Evolutionary conservation across 2,113 vertebrate species (phyloP).

Genomic region (Microcebus tavaratra): DNA sequence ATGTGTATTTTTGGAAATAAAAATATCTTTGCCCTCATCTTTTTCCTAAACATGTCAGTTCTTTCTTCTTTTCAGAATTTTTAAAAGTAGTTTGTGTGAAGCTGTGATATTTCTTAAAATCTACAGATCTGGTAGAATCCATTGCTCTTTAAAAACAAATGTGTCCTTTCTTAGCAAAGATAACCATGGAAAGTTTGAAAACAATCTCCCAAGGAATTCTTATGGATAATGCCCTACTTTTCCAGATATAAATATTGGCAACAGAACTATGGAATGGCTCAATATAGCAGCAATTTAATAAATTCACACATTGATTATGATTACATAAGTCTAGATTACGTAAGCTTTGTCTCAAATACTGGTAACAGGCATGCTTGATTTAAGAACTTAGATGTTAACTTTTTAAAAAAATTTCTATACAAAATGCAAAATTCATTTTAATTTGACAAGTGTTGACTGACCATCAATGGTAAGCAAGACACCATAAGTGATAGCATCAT

Average conservation of each 20-base stretch:
- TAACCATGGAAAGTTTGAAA: constrained; percentile 16
- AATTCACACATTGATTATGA: neutral
- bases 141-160: neutral
- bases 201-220: neutral
- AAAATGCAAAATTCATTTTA: neutral
- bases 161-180: neutral
- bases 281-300: constrained; percentile 10
- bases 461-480: neutral
- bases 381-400: neutral
- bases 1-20: constrained; percentile 7
- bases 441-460: neutral
- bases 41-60: neutral
- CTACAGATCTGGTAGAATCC: neutral
- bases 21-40: neutral
- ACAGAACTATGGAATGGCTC: neutral
- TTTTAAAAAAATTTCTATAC: neutral
- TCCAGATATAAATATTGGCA: neutral
- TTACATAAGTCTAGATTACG: neutral
- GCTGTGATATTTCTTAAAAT: constrained; percentile 27
- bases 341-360: constrained; percentile 36
- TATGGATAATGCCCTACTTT: neutral
- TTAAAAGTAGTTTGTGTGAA: neutral
- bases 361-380: neutral
- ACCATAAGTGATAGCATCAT: neutral
- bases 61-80: neutral